Percentiles rank a stretch among this genome's conserved stretches.
Evolutionary conservation across 1,140 invertebrate species (phyloP).

Genomic region (Pogonomyrmex californicus): DNA sequence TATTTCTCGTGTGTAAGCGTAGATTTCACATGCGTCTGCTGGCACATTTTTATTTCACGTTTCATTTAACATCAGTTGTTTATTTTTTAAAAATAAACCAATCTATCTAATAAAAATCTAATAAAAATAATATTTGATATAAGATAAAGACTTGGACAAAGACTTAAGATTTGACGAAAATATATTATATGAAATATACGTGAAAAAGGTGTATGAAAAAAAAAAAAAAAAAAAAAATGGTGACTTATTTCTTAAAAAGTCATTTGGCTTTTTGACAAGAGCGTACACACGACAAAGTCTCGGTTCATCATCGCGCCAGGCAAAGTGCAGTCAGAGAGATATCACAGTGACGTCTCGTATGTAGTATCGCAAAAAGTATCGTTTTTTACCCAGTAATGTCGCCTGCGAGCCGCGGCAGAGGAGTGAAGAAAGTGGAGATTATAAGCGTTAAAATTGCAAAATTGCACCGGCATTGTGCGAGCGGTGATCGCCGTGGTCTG

Average conservation of each 20-base stretch:
- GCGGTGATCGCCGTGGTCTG: slow-evolving; percentile 72
- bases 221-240: too few species aligned
- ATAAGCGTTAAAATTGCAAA: slow-evolving; percentile 78
- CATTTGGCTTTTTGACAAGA: neutral
- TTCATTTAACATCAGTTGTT: neutral
- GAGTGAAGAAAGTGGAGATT: slow-evolving; percentile 44
- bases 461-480: slow-evolving; percentile 75
- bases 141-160: neutral
- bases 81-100: too few species aligned
- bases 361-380: slow-evolving; percentile 33
- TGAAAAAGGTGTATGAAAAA: too few species aligned
- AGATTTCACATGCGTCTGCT: neutral
- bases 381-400: slow-evolving; percentile 24
- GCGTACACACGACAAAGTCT: neutral
- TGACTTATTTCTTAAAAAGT: too few species aligned
- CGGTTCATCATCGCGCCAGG: neutral
- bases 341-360: slow-evolving; percentile 18
- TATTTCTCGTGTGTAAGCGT: neutral
- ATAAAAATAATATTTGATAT: neutral
- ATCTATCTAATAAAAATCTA: too few species aligned
- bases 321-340: slow-evolving; percentile 16
- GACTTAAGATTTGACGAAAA: neutral
- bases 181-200: too few species aligned
- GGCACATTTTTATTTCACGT: neutral
- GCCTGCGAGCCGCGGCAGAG: neutral